A percentile compares a stretch with the other conserved stretches of the same genome.
Conservation (phyloP, 2,888 invertebrate genomes). For the Chalcis sispes region DNA sequence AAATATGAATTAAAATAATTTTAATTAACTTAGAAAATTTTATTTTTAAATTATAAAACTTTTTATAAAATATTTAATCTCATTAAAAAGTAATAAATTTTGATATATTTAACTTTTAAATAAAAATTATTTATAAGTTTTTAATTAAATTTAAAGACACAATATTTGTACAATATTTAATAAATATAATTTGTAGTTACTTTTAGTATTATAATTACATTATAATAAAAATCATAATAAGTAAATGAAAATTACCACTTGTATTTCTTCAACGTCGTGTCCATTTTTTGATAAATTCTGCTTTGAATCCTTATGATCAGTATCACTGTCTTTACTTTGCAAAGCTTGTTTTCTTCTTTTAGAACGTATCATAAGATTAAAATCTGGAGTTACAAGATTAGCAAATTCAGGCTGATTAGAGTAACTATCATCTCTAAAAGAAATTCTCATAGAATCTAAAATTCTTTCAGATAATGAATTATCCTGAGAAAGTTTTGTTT, state of each 20-base stretch:
- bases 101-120: too few species aligned
- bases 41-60: background rate
- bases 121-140: background rate
- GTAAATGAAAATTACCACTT: constrained; percentile 36
- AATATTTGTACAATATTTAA: too few species aligned
- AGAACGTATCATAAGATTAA: constrained; percentile 68
- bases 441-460: constrained; percentile 71
- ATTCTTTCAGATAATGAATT: constrained; percentile 63
- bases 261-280: constrained; percentile 54
- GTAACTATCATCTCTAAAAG: constrained; percentile 70
- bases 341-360: constrained; percentile 65
- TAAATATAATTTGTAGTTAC: too few species aligned
- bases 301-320: constrained; percentile 49
- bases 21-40: constrained; percentile 1
- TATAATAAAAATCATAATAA: background rate
- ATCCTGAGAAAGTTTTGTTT: constrained; percentile 62
- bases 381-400: constrained; percentile 70
- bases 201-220: too few species aligned
- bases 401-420: constrained; percentile 70
- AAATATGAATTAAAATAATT: constrained; percentile 15
- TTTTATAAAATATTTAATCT: background rate
- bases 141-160: background rate
- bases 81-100: too few species aligned
- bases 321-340: constrained; percentile 45
- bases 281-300: constrained; percentile 49